Base-by-base conservation (phyloP, 2,888 invertebrate genomes). In the Mesorhabditis belari region DNA sequence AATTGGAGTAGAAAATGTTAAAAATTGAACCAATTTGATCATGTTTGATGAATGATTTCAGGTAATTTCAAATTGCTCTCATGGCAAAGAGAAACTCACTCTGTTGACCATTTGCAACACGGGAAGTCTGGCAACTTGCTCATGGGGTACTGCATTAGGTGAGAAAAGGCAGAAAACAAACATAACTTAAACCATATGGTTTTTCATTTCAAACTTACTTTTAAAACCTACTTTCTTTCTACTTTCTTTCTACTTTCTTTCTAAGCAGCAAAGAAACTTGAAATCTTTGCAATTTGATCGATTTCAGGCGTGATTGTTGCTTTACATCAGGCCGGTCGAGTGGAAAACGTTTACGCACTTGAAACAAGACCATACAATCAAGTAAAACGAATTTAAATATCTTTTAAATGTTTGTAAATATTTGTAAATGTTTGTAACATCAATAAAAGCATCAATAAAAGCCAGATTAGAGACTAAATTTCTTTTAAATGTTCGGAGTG, bases 301-400 rank as follows among this genome's bases (percentile, higher is more conserved):
- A 23, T 55, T 59, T 28, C 59, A 84, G 85, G 85, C 49, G 93
- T 98, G 29, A 89, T 96, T 70, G 87, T 96, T 69, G 87, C 88
- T 60, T 85, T 98, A 60, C 87, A 89, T 79, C 86, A 86, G 19
- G 67, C 69, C 9, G 74, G 74, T 0, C 73, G 84, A 83, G 51
- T 86, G 88, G 90, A 90, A 74, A 90, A 89, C 79, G 92, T 90
- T 2, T 96, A 90, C 83, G 95, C 91, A 82, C 93, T 95, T 3
- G 98, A 98, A 84, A 99, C 98, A 0, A 87, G 98, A 67, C 98
- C 98, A 0, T 98, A 96, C 83, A 94, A 94, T 82, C 98, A 98
- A 56, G 67, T 66, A 83, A n/a, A n/a, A n/a, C n/a, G n/a, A n/a
- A n/a, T n/a, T n/a, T n/a, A n/a, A n/a, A n/a, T n/a, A n/a, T n/a